These are phyloP conservation scores for Apotomis turbidana DNA, from an alignment of 2,888 invertebrate genomes.

Conservation along the genomic window DNA sequence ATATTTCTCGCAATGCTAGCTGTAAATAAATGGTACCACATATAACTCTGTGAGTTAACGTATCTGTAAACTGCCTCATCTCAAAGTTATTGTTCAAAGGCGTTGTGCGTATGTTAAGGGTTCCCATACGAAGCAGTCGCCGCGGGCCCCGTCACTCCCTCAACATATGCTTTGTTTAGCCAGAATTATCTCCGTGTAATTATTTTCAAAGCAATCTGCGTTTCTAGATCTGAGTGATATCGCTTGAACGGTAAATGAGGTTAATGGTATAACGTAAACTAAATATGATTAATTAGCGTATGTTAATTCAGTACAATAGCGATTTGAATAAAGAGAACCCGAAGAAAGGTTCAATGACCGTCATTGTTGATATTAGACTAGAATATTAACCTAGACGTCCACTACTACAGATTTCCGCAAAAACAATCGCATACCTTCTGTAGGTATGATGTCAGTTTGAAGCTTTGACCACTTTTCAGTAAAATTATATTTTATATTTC, in stretches of 20 bases:
- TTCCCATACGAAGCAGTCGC: conserved; percentile 70
- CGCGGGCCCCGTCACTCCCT: conserved; percentile 67
- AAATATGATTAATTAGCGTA: background rate
- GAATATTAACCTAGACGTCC: no score
- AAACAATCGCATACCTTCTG: no score
- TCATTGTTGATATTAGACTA: no score
- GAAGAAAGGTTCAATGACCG: no score
- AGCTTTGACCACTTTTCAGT: no score
- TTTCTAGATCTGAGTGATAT: conserved; percentile 57
- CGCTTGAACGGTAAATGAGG: conserved; percentile 9
- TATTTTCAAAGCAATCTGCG: conserved; percentile 71
- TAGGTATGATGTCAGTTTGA: no score
- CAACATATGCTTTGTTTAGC: conserved; percentile 75
- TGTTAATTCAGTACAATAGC: no score
- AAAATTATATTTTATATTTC: no score
- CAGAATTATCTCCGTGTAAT: conserved; percentile 70
- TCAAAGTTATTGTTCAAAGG: conserved; percentile 20
- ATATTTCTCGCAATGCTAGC: background rate
- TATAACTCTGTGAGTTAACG: background rate
- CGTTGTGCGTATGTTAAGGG: conserved; percentile 50
- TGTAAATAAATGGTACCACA: no score
- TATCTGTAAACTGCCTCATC: conserved; percentile 33
- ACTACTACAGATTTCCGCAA: no score
- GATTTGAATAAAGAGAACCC: no score
- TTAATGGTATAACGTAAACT: background rate